Evolutionary conservation across 2,888 invertebrate species (phyloP).

Genomic region (Hedychridium roseum): DNA sequence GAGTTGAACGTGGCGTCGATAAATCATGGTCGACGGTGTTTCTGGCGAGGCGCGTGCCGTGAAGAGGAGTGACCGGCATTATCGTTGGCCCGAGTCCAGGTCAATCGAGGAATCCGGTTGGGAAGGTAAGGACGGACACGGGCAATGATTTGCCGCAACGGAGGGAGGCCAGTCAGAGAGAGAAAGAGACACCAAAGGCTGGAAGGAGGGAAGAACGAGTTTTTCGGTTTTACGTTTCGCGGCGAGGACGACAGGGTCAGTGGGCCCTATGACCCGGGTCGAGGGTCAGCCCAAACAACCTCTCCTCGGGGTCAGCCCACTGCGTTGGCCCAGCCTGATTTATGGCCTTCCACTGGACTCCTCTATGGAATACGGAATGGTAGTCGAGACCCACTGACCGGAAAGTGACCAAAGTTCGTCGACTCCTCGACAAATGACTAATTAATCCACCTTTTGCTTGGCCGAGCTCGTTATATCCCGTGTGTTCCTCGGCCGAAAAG

Average conservation of each 20-base stretch:
- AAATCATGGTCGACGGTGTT: constrained; percentile 49
- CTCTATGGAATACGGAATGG: background rate
- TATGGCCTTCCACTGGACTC: constrained; percentile 46
- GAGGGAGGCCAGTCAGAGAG: background rate
- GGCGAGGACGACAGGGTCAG: constrained; percentile 27
- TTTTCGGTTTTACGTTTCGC: constrained; percentile 49
- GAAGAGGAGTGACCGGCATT: constrained; percentile 60
- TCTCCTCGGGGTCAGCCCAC: constrained; percentile 57
- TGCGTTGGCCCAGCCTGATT: constrained; percentile 56
- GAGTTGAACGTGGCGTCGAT: too few species aligned
- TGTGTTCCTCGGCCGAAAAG: too few species aligned
- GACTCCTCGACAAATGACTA: constrained; percentile 16
- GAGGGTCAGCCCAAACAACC: constrained; percentile 62
- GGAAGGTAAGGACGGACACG: too few species aligned
- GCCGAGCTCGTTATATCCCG: too few species aligned
- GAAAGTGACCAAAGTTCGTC: constrained; percentile 27
- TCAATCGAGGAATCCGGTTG: too few species aligned
- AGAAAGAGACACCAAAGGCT: background rate
- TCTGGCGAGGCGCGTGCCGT: constrained; percentile 50
- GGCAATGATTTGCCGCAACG: background rate
- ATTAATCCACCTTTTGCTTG: constrained; percentile 12
- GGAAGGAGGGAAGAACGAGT: constrained; percentile 13
- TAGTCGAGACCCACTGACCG: constrained; percentile 19
- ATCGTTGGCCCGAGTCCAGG: constrained; percentile 49
- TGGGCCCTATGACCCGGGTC: constrained; percentile 46